These are phyloP conservation scores for Neolamprologus falcicula DNA, from an alignment of 2,113 vertebrate genomes.

Conservation along the genomic window DNA sequence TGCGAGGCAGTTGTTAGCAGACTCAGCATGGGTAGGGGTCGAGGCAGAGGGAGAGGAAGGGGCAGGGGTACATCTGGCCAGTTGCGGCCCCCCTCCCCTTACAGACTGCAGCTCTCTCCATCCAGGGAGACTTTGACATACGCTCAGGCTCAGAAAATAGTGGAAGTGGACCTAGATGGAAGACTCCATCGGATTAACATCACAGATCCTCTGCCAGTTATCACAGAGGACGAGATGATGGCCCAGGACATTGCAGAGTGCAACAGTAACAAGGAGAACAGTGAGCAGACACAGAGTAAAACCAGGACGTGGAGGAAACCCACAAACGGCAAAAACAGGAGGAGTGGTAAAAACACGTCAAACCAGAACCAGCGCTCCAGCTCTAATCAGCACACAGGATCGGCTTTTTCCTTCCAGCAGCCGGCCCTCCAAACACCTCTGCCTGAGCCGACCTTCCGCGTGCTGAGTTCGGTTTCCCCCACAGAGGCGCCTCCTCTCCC, in stretches of 20 bases:
- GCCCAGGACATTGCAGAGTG: conserved; percentile 94
- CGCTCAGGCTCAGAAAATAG: conserved; percentile 91
- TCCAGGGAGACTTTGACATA: conserved; percentile 90
- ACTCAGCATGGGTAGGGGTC: conserved; percentile 60
- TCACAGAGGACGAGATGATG: conserved; percentile 92
- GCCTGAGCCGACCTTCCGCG: conserved; percentile 86
- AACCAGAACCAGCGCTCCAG: conserved; percentile 49
- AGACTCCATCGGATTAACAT: conserved; percentile 94
- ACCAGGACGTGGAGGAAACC: conserved; percentile 78
- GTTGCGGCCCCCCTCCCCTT: conserved; percentile 81
- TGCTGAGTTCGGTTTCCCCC: conserved; percentile 73
- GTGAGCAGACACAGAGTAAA: conserved; percentile 82
- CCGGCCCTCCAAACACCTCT: conserved; percentile 65
- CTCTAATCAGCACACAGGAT: conserved; percentile 48
- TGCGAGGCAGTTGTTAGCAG: conserved; percentile 61
- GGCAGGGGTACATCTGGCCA: conserved; percentile 64
- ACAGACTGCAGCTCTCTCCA: conserved; percentile 86
- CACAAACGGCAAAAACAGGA: conserved; percentile 77
- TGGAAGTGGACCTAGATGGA: conserved; percentile 94
- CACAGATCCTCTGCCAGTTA: conserved; percentile 86
- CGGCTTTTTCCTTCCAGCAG: conserved; percentile 60
- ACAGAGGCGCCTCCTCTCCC: conserved; percentile 79
- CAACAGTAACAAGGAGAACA: conserved; percentile 99
- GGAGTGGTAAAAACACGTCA: conserved; percentile 67
- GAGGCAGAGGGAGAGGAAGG: conserved; percentile 70